These are phyloP conservation scores for Zoanthus gigantus DNA, from an alignment of 92 coral and sea anemone species.

Conservation along the genomic window DNA sequence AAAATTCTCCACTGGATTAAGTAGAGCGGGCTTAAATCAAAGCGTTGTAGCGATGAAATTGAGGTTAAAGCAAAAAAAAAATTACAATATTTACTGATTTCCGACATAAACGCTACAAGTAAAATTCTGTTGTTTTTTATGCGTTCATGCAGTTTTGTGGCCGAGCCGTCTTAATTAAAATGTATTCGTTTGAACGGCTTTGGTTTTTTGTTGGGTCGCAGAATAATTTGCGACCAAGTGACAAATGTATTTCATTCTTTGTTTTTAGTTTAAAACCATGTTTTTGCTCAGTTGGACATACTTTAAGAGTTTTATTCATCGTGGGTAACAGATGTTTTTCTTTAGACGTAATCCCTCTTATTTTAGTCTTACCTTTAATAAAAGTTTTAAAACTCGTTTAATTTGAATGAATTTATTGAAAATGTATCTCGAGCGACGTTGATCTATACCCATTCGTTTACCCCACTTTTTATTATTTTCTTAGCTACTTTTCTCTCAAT, in stretches of 20 bases:
- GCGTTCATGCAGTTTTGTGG: constrained; percentile 10
- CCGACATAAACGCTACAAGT: neutral
- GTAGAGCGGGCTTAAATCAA: neutral
- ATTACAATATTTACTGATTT: neutral
- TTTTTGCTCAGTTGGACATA: constrained; percentile 32
- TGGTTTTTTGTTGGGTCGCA: neutral
- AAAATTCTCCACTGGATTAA: constrained; percentile 27
- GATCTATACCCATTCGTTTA: neutral
- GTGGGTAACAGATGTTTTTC: constrained; percentile 30
- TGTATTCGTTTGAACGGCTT: constrained; percentile 12
- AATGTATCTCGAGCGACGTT: constrained; percentile 3
- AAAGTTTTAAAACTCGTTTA: constrained; percentile 53
- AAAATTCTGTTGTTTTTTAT: constrained; percentile 19
- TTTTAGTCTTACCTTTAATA: constrained; percentile 5
- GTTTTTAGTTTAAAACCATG: neutral
- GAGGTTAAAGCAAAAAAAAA: neutral
- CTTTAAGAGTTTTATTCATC: constrained; percentile 19
- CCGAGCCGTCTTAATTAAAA: constrained; percentile 31
- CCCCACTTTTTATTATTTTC: neutral
- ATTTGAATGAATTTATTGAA: constrained; percentile 22
- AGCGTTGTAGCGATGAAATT: neutral
- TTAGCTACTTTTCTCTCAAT: neutral
- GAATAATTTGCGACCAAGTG: constrained; percentile 26
- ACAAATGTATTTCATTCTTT: constrained; percentile 8
- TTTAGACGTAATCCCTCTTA: constrained; percentile 20